Conservation (phyloP, 1,140 invertebrate species). For the Saccostrea glomerata region DNA sequence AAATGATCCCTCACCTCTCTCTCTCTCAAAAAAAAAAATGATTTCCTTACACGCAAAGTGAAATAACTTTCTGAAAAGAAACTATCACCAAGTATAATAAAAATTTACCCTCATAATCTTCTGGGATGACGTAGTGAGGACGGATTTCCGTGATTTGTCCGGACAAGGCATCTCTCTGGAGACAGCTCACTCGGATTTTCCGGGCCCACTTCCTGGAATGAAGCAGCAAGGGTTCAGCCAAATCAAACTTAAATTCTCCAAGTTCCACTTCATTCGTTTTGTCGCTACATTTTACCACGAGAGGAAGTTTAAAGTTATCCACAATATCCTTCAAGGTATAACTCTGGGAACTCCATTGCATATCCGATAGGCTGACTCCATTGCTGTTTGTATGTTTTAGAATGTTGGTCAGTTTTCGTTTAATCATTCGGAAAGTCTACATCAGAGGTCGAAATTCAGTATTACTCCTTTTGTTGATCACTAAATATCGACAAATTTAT, state of each 20-base stretch:
- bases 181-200: slow-evolving; percentile 47
- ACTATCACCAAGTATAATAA: not conserved
- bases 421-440: slow-evolving; percentile 12
- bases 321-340: slow-evolving; percentile 54
- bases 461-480: not conserved
- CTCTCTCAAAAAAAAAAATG: no score
- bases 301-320: slow-evolving; percentile 56
- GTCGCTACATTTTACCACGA: slow-evolving; percentile 51
- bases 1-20: no score
- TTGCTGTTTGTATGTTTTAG: not conserved
- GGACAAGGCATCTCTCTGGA: slow-evolving; percentile 28
- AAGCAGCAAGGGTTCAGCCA: slow-evolving; percentile 54
- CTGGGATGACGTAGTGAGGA: slow-evolving; percentile 52
- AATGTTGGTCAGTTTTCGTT: slow-evolving; percentile 37
- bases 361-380: not conserved
- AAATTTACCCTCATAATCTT: slow-evolving; percentile 55
- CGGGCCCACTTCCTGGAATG: slow-evolving; percentile 34
- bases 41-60: no score
- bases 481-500: not conserved
- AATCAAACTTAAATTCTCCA: slow-evolving; percentile 53
- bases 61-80: no score
- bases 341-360: slow-evolving; percentile 58
- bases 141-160: slow-evolving; percentile 32
- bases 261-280: slow-evolving; percentile 40
- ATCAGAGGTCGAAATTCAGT: not conserved